Evolutionary conservation across 2,797 vertebrate genomes (phyloP).

Genomic region (Hypotaenidia okinawae): DNA sequence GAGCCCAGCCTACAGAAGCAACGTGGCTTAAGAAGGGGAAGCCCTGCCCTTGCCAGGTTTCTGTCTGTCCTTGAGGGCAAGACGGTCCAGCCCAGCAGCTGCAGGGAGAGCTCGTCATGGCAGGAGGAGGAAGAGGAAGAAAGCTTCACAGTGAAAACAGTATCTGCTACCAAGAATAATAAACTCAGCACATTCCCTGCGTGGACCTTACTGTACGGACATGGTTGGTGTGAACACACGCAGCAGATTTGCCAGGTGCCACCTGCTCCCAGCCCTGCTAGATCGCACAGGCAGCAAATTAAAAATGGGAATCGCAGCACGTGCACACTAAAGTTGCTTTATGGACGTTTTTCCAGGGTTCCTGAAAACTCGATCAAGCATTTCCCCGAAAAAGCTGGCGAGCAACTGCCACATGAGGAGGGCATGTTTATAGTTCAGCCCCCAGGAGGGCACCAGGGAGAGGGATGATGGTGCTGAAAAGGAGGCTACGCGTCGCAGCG

Average conservation of each 20-base stretch:
- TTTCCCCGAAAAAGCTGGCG: not conserved
- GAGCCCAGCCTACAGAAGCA: not conserved
- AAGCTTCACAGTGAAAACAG: not conserved
- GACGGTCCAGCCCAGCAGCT: not conserved
- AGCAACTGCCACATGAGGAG: rapidly evolving
- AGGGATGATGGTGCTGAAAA: not conserved
- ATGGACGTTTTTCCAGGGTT: not conserved
- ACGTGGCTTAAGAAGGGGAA: not conserved
- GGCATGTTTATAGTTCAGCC: not conserved
- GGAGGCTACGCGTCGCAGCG: not conserved
- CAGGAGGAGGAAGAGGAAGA: not conserved
- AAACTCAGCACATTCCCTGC: not conserved
- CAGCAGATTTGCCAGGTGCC: slow-evolving; percentile 15
- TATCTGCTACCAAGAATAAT: not conserved
- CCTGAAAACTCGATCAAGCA: not conserved
- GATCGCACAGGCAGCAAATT: slow-evolving; percentile 21
- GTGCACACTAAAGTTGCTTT: not conserved
- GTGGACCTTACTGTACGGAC: not conserved
- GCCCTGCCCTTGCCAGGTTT: not conserved
- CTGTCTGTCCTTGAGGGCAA: not conserved
- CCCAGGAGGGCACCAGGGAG: not conserved
- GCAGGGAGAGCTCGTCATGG: not conserved
- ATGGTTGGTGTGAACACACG: not conserved
- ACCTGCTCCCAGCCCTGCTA: not conserved
- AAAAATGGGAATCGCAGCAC: not conserved